These are phyloP conservation scores for Corythaixoides concolor DNA, from an alignment of 2,113 vertebrate genomes.

Conservation along the genomic window DNA sequence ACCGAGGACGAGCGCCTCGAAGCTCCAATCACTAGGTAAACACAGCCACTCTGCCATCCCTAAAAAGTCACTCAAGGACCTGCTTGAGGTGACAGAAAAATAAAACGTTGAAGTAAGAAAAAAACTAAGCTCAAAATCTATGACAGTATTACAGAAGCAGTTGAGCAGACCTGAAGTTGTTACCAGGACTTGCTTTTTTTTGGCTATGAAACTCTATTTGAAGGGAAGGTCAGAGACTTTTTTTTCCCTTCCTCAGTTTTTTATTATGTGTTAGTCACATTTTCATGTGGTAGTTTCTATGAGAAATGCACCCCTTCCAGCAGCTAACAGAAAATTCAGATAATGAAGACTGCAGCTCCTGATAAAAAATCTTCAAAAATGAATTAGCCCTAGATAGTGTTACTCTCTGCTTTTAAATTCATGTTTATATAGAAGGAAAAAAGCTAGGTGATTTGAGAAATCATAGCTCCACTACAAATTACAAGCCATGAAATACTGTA, in stretches of 20 bases:
- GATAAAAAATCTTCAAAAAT: constrained; percentile 22
- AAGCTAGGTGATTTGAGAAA: neutral
- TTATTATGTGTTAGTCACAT: neutral
- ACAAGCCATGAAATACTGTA: neutral
- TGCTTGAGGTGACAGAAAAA: neutral
- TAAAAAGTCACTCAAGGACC: neutral
- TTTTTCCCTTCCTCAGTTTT: neutral
- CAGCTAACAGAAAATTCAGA: constrained; percentile 36
- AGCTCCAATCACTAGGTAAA: neutral
- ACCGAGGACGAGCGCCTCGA: accelerated
- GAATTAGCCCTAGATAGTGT: neutral
- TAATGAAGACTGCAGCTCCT: constrained; percentile 31
- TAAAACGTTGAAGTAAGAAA: neutral
- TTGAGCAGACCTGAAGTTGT: neutral
- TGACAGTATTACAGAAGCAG: neutral
- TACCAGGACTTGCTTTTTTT: neutral
- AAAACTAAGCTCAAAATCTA: neutral
- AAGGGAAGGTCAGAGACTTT: neutral
- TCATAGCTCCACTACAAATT: neutral
- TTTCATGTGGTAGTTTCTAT: neutral
- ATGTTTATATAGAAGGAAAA: neutral
- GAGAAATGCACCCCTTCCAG: constrained; percentile 49
- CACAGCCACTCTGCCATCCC: neutral
- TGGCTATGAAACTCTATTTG: neutral
- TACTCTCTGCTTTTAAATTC: constrained; percentile 14